Evolutionary conservation across 2,888 invertebrate genomes (phyloP).

Genomic region (Dioctria linearis): DNA sequence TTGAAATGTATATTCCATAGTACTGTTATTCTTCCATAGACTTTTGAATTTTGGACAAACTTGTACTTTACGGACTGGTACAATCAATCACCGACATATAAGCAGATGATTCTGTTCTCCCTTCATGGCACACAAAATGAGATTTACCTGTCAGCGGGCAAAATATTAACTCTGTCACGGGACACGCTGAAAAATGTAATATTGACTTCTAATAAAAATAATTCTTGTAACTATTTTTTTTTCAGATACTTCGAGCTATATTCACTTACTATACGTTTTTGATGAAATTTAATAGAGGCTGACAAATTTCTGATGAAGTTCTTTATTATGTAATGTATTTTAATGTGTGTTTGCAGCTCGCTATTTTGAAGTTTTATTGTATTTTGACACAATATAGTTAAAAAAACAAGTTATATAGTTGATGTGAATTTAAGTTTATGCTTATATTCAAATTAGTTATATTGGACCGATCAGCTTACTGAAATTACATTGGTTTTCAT

Average conservation of each 20-base stretch:
- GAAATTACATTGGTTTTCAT: too few relatives aligned
- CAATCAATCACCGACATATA: constrained; percentile 12
- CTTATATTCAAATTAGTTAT: too few relatives aligned
- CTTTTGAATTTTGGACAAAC: constrained; percentile 10
- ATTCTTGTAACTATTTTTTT: not conserved
- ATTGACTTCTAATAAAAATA: not conserved
- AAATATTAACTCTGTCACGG: constrained; percentile 33
- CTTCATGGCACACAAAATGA: constrained; percentile 34
- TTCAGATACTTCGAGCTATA: constrained; percentile 20
- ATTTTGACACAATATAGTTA: too few relatives aligned
- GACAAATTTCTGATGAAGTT: not conserved
- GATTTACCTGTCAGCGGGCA: constrained; percentile 19
- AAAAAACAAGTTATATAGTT: too few relatives aligned
- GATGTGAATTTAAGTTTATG: too few relatives aligned
- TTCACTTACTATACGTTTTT: constrained; percentile 45
- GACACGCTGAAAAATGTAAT: constrained; percentile 39
- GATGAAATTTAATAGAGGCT: constrained; percentile 16
- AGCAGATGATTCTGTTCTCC: constrained; percentile 34
- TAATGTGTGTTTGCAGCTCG: too few relatives aligned
- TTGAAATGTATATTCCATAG: not conserved
- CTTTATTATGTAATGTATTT: too few relatives aligned
- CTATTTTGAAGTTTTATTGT: too few relatives aligned
- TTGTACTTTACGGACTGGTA: constrained; percentile 33
- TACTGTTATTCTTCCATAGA: not conserved
- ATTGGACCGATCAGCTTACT: too few relatives aligned